A percentile compares a stretch with the other conserved stretches of the same genome.
Conservation (phyloP, 2,113 vertebrate genomes). For the Psittacara wagleri region DNA sequence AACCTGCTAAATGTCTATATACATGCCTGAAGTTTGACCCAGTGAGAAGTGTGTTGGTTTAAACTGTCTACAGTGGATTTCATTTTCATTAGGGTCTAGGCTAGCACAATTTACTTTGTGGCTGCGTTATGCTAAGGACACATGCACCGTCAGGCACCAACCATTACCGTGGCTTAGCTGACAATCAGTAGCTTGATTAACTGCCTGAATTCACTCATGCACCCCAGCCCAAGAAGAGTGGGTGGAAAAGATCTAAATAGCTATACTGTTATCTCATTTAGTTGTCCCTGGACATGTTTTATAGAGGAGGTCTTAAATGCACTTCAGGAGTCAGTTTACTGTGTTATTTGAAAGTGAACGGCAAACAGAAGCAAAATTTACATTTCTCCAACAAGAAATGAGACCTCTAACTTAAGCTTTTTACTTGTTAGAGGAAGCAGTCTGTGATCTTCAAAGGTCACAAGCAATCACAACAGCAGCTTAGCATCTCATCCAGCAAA, state of each 20-base stretch:
- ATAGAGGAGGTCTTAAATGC: background rate
- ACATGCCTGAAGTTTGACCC: background rate
- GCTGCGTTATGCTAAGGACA: slow-evolving; percentile 40
- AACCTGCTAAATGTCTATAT: background rate
- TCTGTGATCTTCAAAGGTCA: slow-evolving; percentile 23
- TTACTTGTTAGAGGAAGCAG: background rate
- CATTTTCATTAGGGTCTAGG: slow-evolving; percentile 40
- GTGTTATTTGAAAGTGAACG: background rate
- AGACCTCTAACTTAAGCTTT: background rate
- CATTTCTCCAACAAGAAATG: background rate
- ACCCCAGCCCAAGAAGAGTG: background rate
- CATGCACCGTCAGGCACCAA: slow-evolving; percentile 14
- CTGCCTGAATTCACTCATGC: slow-evolving; percentile 33
- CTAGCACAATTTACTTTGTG: slow-evolving; percentile 23
- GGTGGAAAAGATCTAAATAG: slow-evolving; percentile 33
- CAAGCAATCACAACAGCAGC: background rate
- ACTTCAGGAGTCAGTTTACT: slow-evolving; percentile 17
- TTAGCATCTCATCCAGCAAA: background rate
- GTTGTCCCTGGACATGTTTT: slow-evolving; percentile 17
- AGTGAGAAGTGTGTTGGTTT: background rate
- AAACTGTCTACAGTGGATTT: slow-evolving; percentile 1
- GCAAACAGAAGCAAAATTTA: slow-evolving; percentile 13
- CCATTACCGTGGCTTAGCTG: slow-evolving; percentile 25
- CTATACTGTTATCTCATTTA: slow-evolving; percentile 45
- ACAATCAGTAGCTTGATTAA: slow-evolving; percentile 54